Evolutionary conservation across 2,113 vertebrate genomes (phyloP), one percentile per base, ranked within the genome.

Genomic region (Prunella himalayana): DNA sequence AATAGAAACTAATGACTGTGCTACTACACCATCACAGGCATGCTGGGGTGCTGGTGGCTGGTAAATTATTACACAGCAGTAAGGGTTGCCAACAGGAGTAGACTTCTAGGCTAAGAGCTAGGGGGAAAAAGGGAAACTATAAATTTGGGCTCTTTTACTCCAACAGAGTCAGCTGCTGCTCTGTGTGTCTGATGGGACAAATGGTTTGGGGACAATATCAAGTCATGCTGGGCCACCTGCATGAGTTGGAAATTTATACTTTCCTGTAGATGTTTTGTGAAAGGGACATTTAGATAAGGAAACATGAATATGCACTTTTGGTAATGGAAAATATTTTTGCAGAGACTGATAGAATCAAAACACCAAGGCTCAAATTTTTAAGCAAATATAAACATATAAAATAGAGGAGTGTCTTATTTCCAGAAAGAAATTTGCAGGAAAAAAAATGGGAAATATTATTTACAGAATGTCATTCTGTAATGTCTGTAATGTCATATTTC

Each of bases 1-100:
- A 98, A 97, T 88, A 89, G 86, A 95, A 96, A 95, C 97, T 97
- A 97, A 98, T 97, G 97, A 97, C 97, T 95, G 94, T 94, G 89
- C 91, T 86, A 44, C 94, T 96, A 47, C 90, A 76, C 96, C 96
- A 96, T 97, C 73, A 8, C 92, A 96, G 94, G 92, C 92, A 86
- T 88, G 81, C 94, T 96, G 91, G 92, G 88, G 90, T 92, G 82
- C 92, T 81, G 90, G 94, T 91, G 83, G 91, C 88, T 65, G 72
- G 88, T 95, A 95, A 98, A 97, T 98, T 95, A 97, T 96, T 94
- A 82, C 82, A 51, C 56, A 30, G 83, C 71, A 56, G 81, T 95
- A 91, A 86, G 73, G 47, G 80, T 88, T 95, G 86, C 95, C 82
- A 57, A 61, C 80, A 64, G 93, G 68, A 96, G 82, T 64, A 96